These are phyloP conservation scores for Autographa gamma DNA, from an alignment of 2,888 invertebrate species.

Conservation along the genomic window DNA sequence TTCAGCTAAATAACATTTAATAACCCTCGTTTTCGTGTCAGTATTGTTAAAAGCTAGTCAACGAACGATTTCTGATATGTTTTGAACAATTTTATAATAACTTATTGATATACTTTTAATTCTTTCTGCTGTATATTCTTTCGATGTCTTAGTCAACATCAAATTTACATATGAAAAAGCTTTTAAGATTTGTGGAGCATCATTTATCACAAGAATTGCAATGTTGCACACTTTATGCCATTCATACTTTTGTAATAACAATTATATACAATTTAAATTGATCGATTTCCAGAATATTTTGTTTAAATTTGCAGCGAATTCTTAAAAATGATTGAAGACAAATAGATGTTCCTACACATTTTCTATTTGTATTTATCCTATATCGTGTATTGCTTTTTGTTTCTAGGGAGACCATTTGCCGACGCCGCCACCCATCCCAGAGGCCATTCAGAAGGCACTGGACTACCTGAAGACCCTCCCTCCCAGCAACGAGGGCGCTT, in stretches of 20 bases:
- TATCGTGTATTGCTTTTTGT: slow-evolving; percentile 19
- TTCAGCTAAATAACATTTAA: no score
- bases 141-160: no score
- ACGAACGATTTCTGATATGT: no score
- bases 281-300: neutral
- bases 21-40: no score
- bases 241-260: neutral
- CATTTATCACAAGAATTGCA: neutral
- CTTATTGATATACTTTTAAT: no score
- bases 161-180: no score
- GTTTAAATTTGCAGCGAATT: neutral
- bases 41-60: no score
- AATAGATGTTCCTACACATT: neutral
- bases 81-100: no score
- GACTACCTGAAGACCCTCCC: slow-evolving; percentile 90
- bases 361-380: slow-evolving; percentile 2
- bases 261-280: neutral
- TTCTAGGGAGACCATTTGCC: slow-evolving; percentile 92
- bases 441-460: slow-evolving; percentile 91
- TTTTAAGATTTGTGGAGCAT: neutral
- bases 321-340: neutral
- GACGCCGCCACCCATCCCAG: slow-evolving; percentile 94
- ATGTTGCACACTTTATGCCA: neutral
- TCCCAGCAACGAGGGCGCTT: slow-evolving; percentile 78
- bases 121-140: no score